These are phyloP conservation scores for Parnassius mnemosyne DNA, from an alignment of 2,888 invertebrate genomes.

Conservation along the genomic window DNA sequence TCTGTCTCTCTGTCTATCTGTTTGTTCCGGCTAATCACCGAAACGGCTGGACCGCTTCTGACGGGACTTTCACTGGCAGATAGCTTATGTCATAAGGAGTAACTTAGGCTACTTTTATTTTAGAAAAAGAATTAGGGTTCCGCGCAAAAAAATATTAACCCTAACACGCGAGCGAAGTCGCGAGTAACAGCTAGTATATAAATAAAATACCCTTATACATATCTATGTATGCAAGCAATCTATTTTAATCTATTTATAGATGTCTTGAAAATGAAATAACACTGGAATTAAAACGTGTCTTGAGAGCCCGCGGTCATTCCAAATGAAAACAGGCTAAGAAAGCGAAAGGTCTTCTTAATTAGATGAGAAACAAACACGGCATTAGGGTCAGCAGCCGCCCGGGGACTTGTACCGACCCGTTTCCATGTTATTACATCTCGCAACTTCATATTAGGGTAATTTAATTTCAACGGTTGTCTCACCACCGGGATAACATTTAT, in stretches of 20 bases:
- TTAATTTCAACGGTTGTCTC: conserved; percentile 41
- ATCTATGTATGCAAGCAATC: too few species aligned
- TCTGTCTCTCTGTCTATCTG: too few species aligned
- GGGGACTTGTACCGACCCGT: conserved; percentile 41
- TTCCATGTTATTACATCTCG: conserved; percentile 44
- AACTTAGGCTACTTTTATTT: too few species aligned
- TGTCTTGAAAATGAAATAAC: background rate
- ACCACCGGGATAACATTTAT: conserved; percentile 11
- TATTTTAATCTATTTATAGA: background rate
- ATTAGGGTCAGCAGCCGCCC: conserved; percentile 57
- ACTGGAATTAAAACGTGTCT: background rate
- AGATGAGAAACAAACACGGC: conserved; percentile 62
- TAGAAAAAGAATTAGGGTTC: too few species aligned
- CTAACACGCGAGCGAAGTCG: too few species aligned
- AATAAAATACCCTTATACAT: too few species aligned
- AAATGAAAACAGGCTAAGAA: conserved; percentile 58
- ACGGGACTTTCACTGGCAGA: too few species aligned
- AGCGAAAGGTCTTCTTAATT: conserved; percentile 58
- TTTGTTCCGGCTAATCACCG: too few species aligned
- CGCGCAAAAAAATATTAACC: too few species aligned
- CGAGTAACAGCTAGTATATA: too few species aligned
- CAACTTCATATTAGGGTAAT: conserved; percentile 43
- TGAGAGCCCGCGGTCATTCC: conserved; percentile 30
- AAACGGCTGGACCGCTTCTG: too few species aligned
- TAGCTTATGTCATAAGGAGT: too few species aligned